Conservation (phyloP, 2,888 invertebrate species). For the Philhelius pedissequus region DNA sequence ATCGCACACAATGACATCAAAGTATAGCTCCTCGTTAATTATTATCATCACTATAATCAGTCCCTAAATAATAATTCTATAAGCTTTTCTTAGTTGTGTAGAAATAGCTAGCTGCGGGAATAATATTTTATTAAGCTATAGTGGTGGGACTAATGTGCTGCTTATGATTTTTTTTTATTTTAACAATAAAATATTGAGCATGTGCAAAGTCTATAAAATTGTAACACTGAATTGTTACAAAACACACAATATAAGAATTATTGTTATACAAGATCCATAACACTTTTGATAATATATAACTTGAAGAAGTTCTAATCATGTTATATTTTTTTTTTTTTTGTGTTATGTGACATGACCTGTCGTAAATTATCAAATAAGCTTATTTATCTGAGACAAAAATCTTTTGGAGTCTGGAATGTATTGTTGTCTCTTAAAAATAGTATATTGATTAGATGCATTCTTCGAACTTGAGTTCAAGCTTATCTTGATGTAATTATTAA, state of each 20-base stretch:
- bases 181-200: slow-evolving; percentile 39
- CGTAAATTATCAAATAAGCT: background rate
- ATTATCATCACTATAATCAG: slow-evolving; percentile 43
- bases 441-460: background rate
- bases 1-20: slow-evolving; percentile 54
- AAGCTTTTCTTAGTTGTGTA: slow-evolving; percentile 47
- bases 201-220: slow-evolving; percentile 43
- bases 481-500: background rate
- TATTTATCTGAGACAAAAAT: background rate
- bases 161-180: slow-evolving; percentile 15
- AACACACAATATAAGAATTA: background rate
- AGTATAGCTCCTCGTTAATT: slow-evolving; percentile 32
- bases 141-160: slow-evolving; percentile 26
- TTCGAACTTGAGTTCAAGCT: background rate
- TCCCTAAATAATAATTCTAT: slow-evolving; percentile 37
- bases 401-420: background rate
- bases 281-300: background rate
- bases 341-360: slow-evolving; percentile 3
- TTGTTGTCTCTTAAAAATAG: background rate
- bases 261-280: slow-evolving; percentile 9
- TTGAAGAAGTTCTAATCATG: slow-evolving; percentile 5
- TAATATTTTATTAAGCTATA: slow-evolving; percentile 1
- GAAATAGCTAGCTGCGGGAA: slow-evolving; percentile 21
- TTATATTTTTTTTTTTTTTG: too few species aligned
- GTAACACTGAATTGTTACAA: background rate